A percentile compares a stretch with the other conserved stretches of the same genome.
Conservation (phyloP, 1,140 invertebrate genomes). For the Aphelenchoides besseyi region DNA sequence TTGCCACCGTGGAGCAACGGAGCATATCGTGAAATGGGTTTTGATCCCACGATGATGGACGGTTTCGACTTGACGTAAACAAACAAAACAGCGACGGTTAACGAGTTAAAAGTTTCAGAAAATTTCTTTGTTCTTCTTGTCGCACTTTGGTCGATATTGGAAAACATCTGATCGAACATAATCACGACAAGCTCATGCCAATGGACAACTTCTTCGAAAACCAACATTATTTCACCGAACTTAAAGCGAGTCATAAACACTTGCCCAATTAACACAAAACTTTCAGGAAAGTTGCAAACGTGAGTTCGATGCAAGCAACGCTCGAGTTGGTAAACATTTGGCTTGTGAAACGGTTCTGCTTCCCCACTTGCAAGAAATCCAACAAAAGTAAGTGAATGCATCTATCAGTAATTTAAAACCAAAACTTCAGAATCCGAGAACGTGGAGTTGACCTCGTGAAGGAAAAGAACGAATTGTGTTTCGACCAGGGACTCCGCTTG, state of each 20-base stretch:
- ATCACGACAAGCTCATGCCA: background rate
- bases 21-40: too few species aligned
- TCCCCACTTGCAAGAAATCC: background rate
- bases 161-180: background rate
- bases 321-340: background rate
- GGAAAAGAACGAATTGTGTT: constrained; percentile 1
- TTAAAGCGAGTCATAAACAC: background rate
- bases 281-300: background rate
- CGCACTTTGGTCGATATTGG: background rate
- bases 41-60: background rate
- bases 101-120: too few species aligned
- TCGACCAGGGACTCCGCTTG: background rate
- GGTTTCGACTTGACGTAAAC: background rate
- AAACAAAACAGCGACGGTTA: too few species aligned
- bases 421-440: background rate
- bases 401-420: background rate
- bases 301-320: background rate
- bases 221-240: background rate
- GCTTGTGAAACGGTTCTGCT: background rate
- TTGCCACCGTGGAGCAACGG: too few species aligned
- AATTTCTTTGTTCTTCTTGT: background rate
- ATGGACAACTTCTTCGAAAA: constrained; percentile 2
- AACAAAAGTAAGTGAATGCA: background rate
- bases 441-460: background rate
- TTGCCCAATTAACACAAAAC: background rate